phyloP scores from a whole-genome alignment of 2,113 vertebrate species.

The Poeciliopsis retropinna region DNA sequence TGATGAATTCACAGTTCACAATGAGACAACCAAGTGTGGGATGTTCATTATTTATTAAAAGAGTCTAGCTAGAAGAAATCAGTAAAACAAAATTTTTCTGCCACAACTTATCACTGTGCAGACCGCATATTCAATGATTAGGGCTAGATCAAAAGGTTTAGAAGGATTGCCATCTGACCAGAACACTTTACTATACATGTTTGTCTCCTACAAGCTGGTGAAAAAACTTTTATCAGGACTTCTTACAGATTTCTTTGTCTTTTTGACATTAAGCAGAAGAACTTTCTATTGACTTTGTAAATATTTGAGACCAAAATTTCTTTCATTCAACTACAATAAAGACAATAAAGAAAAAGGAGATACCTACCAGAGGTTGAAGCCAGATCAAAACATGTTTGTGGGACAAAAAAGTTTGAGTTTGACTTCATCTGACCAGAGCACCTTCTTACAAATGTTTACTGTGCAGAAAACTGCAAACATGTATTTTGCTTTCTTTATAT shows the following conservation, averaged over 20 bases:
- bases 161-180: not conserved
- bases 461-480: too few species aligned
- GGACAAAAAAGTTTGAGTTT: too few species aligned
- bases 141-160: too few species aligned
- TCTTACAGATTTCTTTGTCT: not conserved
- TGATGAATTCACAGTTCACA: constrained; percentile 35
- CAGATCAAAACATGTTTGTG: too few species aligned
- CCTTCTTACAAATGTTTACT: too few species aligned
- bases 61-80: constrained; percentile 33
- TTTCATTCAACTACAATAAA: not conserved
- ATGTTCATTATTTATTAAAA: constrained; percentile 77
- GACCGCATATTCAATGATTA: too few species aligned
- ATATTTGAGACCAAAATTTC: not conserved
- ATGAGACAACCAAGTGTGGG: constrained; percentile 73
- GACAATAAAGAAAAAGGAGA: too few species aligned
- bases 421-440: too few species aligned
- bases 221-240: not conserved
- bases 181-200: not conserved
- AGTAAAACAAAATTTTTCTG: not conserved
- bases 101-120: not conserved
- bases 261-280: not conserved
- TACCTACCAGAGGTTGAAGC: not conserved
- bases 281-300: not conserved
- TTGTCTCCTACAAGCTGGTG: not conserved
- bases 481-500: too few species aligned